phyloP scores from a whole-genome alignment of 2,797 vertebrate species.

The Macropodus opercularis region DNA sequence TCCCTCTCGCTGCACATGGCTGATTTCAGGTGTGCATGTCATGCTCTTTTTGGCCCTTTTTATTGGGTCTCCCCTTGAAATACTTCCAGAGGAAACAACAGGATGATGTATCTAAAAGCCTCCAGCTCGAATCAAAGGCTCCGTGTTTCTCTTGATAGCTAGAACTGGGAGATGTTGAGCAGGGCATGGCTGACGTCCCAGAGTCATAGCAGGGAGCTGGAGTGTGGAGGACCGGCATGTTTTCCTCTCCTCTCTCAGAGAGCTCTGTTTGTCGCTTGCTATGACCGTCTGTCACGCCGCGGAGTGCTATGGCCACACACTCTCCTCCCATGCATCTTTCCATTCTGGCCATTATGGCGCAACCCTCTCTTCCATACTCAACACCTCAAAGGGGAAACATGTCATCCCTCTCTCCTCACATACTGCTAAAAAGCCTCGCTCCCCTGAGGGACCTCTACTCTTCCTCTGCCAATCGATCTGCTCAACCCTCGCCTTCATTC shows the following conservation, averaged over 20 bases:
- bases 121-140: slow-evolving; percentile 47
- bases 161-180: slow-evolving; percentile 42
- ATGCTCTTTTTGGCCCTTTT: slow-evolving; percentile 31
- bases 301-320: slow-evolving; percentile 54
- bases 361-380: slow-evolving; percentile 46
- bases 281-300: slow-evolving; percentile 74
- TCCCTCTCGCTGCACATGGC: slow-evolving; percentile 36
- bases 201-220: slow-evolving; percentile 58
- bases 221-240: slow-evolving; percentile 71
- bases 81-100: slow-evolving; percentile 40
- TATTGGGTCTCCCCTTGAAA: slow-evolving; percentile 49
- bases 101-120: slow-evolving; percentile 37
- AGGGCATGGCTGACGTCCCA: slow-evolving; percentile 71
- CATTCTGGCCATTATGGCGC: slow-evolving; percentile 39
- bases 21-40: slow-evolving; percentile 53
- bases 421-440: slow-evolving; percentile 69
- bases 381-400: slow-evolving; percentile 66
- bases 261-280: slow-evolving; percentile 71
- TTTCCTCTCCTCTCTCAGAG: slow-evolving; percentile 71
- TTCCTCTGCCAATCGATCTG: slow-evolving; percentile 73
- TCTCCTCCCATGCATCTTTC: slow-evolving; percentile 57
- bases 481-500: slow-evolving; percentile 62
- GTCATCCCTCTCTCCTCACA: slow-evolving; percentile 67
- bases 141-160: slow-evolving; percentile 32
- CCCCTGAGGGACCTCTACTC: slow-evolving; percentile 58